Base-by-base conservation (phyloP, 2,888 invertebrate species). In the Melieria omissa region DNA sequence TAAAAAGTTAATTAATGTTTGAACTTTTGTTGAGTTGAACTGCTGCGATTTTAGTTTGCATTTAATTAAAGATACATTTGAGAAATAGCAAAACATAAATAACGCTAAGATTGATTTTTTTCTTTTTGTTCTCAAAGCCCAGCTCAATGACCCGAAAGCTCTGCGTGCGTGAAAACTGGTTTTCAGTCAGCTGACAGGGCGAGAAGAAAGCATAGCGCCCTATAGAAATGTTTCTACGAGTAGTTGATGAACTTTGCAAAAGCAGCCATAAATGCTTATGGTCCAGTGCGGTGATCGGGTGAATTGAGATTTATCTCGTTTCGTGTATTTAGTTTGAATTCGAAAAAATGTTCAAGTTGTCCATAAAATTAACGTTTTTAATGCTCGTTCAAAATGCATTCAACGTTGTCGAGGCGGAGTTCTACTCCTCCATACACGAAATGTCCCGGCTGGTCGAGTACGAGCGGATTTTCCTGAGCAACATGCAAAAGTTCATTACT, bases 401-500 rank as follows among this genome's bases (percentile, higher is more conserved):
- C 47, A 8, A 67, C n/a, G 6, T 9, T 6, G 10, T 46, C 1
- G 74, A 71, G 45, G 75, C 71, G 5, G 85, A 85, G 57, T 85
- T 82, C 67, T 82, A 76, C 54, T 83, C 83, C 0, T 85, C 84
- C 4, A 73, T 82, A 6, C 72, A 81, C 44, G 76, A 78, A 73
- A 78, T 85, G 79, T 74, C 79, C 0, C 78, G 78, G 64, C 77
- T 84, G 4, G 82, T 80, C 67, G 74, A 73, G 12, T 77, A 77
- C 12, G 86, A 85, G 68, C 72, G 78, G 57, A 73, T 75, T 65
- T 77, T 84, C 73, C 69, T 85, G 72, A 66, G 71, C 16, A 76
- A 80, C 46, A 81, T 84, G 79, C 80, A 82, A 69, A 82, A 74
- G 49, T 85, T 80, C 64, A 73, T 85, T 14, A 75, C 68, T 46